Evolutionary conservation across 2,888 invertebrate species (phyloP).

Genomic region (Drepana falcataria): DNA sequence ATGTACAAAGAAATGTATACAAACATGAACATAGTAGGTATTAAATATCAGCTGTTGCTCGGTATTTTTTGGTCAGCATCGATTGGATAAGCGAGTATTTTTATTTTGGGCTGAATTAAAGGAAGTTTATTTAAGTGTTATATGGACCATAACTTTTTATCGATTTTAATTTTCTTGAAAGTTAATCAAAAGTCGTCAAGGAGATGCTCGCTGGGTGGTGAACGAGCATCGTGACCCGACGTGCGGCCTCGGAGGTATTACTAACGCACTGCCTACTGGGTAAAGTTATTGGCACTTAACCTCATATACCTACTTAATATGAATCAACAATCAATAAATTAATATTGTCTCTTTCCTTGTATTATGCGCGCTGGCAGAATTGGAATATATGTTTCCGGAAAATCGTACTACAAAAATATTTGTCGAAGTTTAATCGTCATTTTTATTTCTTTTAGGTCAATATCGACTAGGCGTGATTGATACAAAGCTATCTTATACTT

Average conservation of each 20-base stretch:
- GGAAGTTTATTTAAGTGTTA: constrained; percentile 19
- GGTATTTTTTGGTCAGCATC: constrained; percentile 27
- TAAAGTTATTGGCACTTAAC: not conserved
- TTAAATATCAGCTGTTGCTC: constrained; percentile 50
- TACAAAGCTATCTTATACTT: no score
- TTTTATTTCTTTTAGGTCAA: no score
- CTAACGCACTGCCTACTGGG: constrained; percentile 1
- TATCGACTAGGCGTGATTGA: no score
- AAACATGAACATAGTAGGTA: constrained; percentile 42
- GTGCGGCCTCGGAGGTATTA: not conserved
- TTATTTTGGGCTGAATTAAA: constrained; percentile 28
- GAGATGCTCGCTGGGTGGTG: not conserved
- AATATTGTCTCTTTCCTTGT: not conserved
- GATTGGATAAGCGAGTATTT: constrained; percentile 27
- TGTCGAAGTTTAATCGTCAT: not conserved
- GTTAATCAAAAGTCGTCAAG: not conserved
- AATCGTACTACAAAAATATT: not conserved
- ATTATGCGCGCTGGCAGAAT: not conserved
- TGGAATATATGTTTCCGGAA: not conserved
- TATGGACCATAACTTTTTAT: constrained; percentile 16
- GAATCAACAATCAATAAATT: not conserved
- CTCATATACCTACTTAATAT: not conserved
- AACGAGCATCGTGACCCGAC: not conserved
- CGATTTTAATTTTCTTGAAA: not conserved
- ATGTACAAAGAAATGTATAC: constrained; percentile 48